phyloP scores from a whole-genome alignment of 1,140 invertebrate species.

The Heliconius eleuchia region DNA sequence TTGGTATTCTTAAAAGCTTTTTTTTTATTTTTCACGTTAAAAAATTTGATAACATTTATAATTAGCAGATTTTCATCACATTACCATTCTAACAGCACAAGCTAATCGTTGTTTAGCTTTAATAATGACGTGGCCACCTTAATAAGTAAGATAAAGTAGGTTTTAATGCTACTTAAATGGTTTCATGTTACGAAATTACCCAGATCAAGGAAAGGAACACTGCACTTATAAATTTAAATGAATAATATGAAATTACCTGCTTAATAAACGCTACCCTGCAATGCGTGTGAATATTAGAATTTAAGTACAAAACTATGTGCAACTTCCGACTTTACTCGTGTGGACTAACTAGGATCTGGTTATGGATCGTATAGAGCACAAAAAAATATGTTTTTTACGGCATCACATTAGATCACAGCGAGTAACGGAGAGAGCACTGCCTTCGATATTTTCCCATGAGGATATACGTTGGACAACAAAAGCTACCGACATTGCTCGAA shows the following conservation, averaged over 20 bases:
- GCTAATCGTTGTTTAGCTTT: not conserved
- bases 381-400: no score
- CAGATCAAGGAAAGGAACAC: not conserved
- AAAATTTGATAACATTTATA: not conserved
- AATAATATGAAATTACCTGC: not conserved
- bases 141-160: slow-evolving; percentile 9
- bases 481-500: no score
- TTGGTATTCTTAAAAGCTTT: no score
- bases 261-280: not conserved
- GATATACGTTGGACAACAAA: no score
- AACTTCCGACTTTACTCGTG: no score
- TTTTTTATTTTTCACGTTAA: not conserved
- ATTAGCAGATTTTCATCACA: not conserved
- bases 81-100: not conserved
- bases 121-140: slow-evolving; percentile 11
- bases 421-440: no score
- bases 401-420: no score
- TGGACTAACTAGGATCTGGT: no score
- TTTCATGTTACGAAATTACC: not conserved
- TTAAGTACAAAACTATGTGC: not conserved
- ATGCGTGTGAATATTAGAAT: not conserved
- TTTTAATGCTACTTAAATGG: slow-evolving; percentile 13
- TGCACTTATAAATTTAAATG: not conserved
- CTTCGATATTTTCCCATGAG: no score
- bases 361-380: no score